Conservation (phyloP, 2,113 vertebrate species). For the Delphinapterus leucas region DNA sequence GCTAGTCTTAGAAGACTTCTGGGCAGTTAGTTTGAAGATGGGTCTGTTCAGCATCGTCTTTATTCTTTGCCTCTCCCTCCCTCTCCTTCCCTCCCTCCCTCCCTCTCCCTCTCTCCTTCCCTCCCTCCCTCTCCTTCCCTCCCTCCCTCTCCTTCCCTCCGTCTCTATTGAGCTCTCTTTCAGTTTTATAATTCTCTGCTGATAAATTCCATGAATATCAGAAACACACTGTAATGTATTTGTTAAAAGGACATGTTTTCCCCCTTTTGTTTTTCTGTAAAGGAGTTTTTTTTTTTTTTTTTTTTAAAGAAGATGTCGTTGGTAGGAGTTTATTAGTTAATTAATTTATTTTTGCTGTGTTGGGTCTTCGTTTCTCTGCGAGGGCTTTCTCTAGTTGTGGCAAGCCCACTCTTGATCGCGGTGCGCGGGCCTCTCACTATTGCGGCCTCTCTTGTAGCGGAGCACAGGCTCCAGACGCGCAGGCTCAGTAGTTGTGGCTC, state of each 20-base stretch:
- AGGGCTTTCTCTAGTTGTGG: no score
- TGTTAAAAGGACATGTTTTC: background rate
- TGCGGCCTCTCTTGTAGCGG: no score
- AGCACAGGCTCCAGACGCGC: no score
- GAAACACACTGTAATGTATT: background rate
- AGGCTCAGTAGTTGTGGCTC: no score
- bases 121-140: background rate
- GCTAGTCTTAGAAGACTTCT: background rate
- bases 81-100: background rate
- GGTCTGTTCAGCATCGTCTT: background rate
- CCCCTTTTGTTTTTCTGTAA: background rate
- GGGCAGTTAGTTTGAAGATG: background rate
- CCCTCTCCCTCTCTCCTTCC: background rate
- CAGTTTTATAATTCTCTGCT: background rate
- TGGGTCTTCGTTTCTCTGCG: no score
- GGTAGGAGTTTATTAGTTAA: no score
- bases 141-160: background rate
- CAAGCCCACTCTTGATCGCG: no score
- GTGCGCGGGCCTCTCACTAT: no score
- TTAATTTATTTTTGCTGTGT: no score
- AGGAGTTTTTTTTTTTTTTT: background rate
- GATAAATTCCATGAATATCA: background rate
- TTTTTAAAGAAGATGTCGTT: no score
- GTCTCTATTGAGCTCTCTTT: background rate
- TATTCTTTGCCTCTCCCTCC: background rate